These are phyloP conservation scores for Macrophya alboannulata DNA, from an alignment of 2,888 invertebrate genomes.

Conservation along the genomic window DNA sequence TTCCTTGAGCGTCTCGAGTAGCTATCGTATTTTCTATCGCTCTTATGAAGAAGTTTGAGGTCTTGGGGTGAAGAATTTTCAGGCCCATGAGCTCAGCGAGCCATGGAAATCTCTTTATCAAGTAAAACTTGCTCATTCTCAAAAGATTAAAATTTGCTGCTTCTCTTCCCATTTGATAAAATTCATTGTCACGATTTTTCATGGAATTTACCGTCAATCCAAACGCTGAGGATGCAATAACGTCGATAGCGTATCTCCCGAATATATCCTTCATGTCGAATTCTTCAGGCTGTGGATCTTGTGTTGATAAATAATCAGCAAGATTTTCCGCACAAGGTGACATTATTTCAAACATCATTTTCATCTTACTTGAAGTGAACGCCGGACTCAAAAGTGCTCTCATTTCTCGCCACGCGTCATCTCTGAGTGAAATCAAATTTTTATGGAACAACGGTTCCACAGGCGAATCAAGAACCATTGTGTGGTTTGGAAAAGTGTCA, in stretches of 20 bases:
- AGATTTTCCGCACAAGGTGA: neutral
- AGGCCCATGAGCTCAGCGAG: slow-evolving; percentile 64
- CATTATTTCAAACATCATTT: neutral
- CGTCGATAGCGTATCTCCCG: slow-evolving; percentile 70
- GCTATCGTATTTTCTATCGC: slow-evolving; percentile 65
- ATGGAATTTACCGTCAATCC: slow-evolving; percentile 71
- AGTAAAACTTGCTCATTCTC: slow-evolving; percentile 60
- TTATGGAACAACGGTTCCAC: neutral
- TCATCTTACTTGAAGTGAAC: neutral
- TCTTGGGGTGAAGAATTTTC: slow-evolving; percentile 55
- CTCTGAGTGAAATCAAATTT: neutral
- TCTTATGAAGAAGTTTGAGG: slow-evolving; percentile 62
- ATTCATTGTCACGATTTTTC: slow-evolving; percentile 71
- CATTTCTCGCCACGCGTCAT: neutral
- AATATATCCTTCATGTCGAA: slow-evolving; percentile 73
- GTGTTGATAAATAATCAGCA: slow-evolving; percentile 67
- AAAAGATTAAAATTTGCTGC: slow-evolving; percentile 59
- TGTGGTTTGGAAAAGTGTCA: neutral
- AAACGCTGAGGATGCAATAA: slow-evolving; percentile 72
- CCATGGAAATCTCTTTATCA: slow-evolving; percentile 61
- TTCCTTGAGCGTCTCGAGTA: slow-evolving; percentile 64
- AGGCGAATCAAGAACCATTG: neutral
- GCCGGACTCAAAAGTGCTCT: neutral
- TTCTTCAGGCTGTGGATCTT: slow-evolving; percentile 57
- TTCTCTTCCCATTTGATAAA: slow-evolving; percentile 67